Percentiles rank a stretch among this genome's conserved stretches.
These are phyloP conservation scores for Vanessa atalanta DNA, from an alignment of 1,140 invertebrate species.

Conservation along the genomic window DNA sequence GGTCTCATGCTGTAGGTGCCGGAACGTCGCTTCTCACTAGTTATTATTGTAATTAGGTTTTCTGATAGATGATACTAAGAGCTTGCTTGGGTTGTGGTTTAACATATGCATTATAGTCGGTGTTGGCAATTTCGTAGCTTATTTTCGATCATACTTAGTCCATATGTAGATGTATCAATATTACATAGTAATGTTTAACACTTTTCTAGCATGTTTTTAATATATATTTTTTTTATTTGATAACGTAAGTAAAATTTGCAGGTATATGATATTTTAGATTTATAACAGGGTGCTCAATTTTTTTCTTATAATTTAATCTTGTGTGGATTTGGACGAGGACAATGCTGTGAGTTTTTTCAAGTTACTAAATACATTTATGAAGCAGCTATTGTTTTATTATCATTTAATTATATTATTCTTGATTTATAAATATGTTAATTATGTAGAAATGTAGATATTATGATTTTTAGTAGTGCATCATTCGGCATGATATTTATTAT, in stretches of 20 bases:
- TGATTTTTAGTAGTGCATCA: neutral
- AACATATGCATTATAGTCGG: slow-evolving; percentile 31
- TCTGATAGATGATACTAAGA: slow-evolving; percentile 50
- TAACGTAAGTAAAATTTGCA: neutral
- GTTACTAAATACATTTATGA: neutral
- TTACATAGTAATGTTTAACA: slow-evolving; percentile 8
- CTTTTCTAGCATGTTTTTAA: slow-evolving; percentile 13
- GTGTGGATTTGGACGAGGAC: neutral
- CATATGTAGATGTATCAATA: slow-evolving; percentile 7
- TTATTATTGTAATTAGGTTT: slow-evolving; percentile 34
- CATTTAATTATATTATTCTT: neutral
- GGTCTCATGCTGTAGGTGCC: slow-evolving; percentile 58
- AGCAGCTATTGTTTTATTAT: neutral
- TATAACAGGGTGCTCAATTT: slow-evolving; percentile 4
- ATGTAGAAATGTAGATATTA: slow-evolving; percentile 6
- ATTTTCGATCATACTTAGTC: neutral
- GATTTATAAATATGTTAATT: neutral
- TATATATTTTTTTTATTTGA: neutral
- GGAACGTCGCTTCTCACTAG: slow-evolving; percentile 38
- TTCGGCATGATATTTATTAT: neutral
- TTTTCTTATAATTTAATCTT: slow-evolving; percentile 4
- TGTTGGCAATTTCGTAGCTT: slow-evolving; percentile 22
- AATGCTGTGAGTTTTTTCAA: neutral
- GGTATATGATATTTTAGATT: slow-evolving; percentile 4
- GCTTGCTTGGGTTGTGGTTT: slow-evolving; percentile 68